phyloP scores from a whole-genome alignment of 2,888 invertebrate species.

The Empis stercorea region DNA sequence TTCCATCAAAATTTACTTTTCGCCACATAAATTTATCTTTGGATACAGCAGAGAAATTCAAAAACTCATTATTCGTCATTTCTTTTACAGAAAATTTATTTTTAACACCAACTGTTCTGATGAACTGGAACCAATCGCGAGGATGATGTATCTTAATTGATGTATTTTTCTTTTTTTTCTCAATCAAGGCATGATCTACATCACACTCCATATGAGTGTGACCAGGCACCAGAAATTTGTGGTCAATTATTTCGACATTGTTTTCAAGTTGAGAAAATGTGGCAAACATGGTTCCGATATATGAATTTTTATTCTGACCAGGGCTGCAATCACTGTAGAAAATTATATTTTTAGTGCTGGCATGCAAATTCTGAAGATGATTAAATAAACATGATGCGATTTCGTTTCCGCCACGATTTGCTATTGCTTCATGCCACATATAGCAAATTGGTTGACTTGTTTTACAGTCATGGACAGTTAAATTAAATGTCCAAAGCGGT shows the following conservation, averaged over 20 bases:
- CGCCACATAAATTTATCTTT: not conserved
- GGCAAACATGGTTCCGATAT: not conserved
- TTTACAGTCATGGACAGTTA: slow-evolving; percentile 10
- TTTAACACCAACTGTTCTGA: slow-evolving; percentile 3
- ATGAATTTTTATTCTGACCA: not conserved
- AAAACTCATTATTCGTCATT: not conserved
- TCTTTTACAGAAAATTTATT: not conserved
- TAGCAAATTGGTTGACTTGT: slow-evolving; percentile 10
- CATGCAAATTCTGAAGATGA: slow-evolving; percentile 2
- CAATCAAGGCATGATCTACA: not conserved
- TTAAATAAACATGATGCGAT: slow-evolving; percentile 11
- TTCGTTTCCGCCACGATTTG: slow-evolving; percentile 12
- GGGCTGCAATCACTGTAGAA: not conserved
- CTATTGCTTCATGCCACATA: slow-evolving; percentile 14
- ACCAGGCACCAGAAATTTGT: slow-evolving; percentile 5
- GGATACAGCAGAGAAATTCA: not conserved
- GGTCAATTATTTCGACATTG: not conserved
- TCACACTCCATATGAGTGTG: slow-evolving; percentile 9
- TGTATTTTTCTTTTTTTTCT: not conserved
- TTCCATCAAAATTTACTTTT: not conserved
- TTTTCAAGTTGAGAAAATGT: slow-evolving; percentile 1
- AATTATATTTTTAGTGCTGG: not conserved
- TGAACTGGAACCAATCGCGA: slow-evolving; percentile 8
- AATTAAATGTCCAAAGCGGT: slow-evolving; percentile 11
- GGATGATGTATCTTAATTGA: not conserved